phyloP scores from a whole-genome alignment of 2,113 vertebrate species.

The Gambusia holbrooki region DNA sequence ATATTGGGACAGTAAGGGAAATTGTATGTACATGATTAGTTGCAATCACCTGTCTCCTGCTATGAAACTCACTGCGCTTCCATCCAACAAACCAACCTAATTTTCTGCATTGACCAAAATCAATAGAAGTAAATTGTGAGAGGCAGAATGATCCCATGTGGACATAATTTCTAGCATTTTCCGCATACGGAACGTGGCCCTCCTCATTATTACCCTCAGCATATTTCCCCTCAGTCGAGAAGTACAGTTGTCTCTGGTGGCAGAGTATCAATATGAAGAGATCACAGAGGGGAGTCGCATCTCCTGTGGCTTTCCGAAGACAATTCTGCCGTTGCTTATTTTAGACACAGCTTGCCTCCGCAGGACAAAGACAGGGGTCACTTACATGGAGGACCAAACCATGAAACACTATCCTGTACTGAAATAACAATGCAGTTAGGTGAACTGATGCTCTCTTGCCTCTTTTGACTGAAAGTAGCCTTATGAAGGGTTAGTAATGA shows the following conservation, averaged over 20 bases:
- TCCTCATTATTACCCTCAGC: conserved; percentile 44
- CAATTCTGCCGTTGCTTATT: conserved; percentile 68
- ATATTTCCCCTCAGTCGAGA: conserved; percentile 22
- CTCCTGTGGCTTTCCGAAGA: conserved; percentile 66
- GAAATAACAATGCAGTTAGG: conserved; percentile 69
- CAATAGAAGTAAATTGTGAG: background rate
- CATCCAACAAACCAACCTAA: background rate
- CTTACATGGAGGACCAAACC: conserved; percentile 61
- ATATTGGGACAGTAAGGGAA: too few relatives aligned
- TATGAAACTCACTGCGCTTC: background rate
- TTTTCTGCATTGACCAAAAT: background rate
- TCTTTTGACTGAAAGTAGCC: conserved; percentile 63
- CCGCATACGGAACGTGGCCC: conserved; percentile 10
- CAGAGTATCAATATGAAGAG: conserved; percentile 60
- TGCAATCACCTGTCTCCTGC: background rate
- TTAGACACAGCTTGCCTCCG: conserved; percentile 60
- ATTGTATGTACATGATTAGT: too few relatives aligned
- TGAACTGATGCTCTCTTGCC: conserved; percentile 51
- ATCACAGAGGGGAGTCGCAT: conserved; percentile 55
- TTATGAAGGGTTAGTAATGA: conserved; percentile 40
- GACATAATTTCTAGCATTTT: conserved; percentile 18
- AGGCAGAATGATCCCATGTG: conserved; percentile 14
- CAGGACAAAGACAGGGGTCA: conserved; percentile 50
- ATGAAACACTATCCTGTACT: conserved; percentile 66
- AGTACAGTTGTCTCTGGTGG: conserved; percentile 49